Evolutionary conservation across 1,140 invertebrate species (phyloP), one percentile per base, ranked within the genome.

Genomic region (Latrodectus geometricus): DNA sequence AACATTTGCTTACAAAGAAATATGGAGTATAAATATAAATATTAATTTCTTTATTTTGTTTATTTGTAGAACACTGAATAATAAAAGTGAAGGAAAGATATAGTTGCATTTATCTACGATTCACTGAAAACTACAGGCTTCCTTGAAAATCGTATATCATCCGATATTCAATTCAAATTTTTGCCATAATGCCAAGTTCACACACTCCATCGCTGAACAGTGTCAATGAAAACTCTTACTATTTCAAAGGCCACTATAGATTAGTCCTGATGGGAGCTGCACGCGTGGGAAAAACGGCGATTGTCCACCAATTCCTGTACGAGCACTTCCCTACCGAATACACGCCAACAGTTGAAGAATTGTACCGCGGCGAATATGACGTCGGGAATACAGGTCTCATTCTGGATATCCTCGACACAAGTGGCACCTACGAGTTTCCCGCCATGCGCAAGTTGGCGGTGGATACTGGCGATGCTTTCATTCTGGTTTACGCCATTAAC

Each of bases 301-400:
- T 98, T 89, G 97, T 98, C 89, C 94, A 94, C 72, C 96, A 97
- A 91, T 98, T 98, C 91, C 94, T 98, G 0, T 97, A 97, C 91
- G 94, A 93, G 88, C 94, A 94, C 78, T 97, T 97, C 91, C 69
- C 95, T 2, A 91, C 94, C 4, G 97, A 97, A 90, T 97, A 98
- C 91, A 96, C 96, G 90, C 93, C 95, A 50, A 98, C 97, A 4
- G 94, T 98, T 9, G 97, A 98, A 90, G 96, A 98, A 90, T 96
- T 97, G 94, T 96, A 98, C 91, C 94, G 95, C 88, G 96, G 95
- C 0, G 95, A 97, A 90, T 97, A 97, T 91, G 95, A 95, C 88
- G 94, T 97, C 8, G 89, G 90, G 65, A 89, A 89, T 48, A 87
- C 82, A 9, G 84, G 82, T 23, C 69, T 89, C 11, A 79, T 87